Evolutionary conservation across 2,888 invertebrate genomes (phyloP).

Genomic region (Agrotis segetum): DNA sequence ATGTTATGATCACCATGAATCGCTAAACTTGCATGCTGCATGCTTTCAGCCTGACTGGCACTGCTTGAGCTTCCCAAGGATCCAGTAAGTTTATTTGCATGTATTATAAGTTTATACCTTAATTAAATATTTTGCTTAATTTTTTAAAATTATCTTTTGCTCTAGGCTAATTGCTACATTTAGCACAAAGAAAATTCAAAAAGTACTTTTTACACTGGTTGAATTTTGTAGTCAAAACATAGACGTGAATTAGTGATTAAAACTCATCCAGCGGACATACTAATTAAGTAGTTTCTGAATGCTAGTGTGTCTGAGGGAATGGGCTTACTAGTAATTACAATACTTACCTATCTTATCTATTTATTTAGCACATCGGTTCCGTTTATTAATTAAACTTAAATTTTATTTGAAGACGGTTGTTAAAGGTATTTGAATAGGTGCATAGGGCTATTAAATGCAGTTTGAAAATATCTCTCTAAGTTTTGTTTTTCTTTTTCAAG

Average conservation of each 20-base stretch:
- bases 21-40: slow-evolving; percentile 11
- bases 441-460: too few relatives aligned
- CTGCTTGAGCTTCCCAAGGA: background rate
- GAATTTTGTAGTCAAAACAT: too few relatives aligned
- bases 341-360: background rate
- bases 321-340: background rate
- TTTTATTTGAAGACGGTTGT: too few relatives aligned
- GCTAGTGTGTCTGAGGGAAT: background rate
- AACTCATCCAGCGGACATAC: background rate
- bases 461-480: too few relatives aligned
- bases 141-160: background rate
- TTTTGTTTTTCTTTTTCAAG: too few relatives aligned
- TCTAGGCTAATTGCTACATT: too few relatives aligned
- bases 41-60: background rate
- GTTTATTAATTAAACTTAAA: too few relatives aligned
- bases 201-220: too few relatives aligned
- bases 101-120: too few relatives aligned
- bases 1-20: background rate
- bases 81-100: background rate
- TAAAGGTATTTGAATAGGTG: too few relatives aligned
- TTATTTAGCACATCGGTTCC: background rate
- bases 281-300: background rate
- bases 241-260: background rate
- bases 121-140: too few relatives aligned
- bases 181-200: too few relatives aligned